Evolutionary conservation across 2,888 invertebrate genomes (phyloP).

Genomic region (Lacanobia wlatinum): DNA sequence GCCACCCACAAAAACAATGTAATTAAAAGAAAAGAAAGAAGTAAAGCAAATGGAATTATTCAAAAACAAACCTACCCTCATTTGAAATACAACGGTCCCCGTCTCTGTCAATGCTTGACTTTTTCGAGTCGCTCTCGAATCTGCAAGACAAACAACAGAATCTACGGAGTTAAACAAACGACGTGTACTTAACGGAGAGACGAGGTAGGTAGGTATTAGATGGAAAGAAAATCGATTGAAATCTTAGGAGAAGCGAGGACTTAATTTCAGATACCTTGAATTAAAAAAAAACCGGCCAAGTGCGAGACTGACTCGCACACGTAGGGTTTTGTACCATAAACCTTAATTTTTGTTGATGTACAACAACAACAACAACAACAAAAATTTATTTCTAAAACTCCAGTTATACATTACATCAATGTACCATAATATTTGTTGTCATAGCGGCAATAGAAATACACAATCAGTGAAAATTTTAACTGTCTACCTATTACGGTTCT

Average conservation of each 20-base stretch:
- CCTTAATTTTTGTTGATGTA: too few relatives aligned
- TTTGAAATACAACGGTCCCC: slow-evolving; percentile 51
- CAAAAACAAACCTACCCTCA: slow-evolving; percentile 54
- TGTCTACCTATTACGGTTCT: too few relatives aligned
- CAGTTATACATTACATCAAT: too few relatives aligned
- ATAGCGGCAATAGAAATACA: too few relatives aligned
- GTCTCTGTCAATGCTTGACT: slow-evolving; percentile 56
- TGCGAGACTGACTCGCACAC: too few relatives aligned
- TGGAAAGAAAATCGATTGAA: slow-evolving; percentile 4
- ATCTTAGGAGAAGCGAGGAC: not conserved
- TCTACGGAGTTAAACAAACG: slow-evolving; percentile 55
- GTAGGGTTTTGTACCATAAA: too few relatives aligned
- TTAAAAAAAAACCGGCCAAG: too few relatives aligned
- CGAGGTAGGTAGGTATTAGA: slow-evolving; percentile 4
- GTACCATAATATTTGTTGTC: too few relatives aligned
- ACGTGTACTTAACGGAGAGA: slow-evolving; percentile 1
- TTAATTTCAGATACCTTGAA: not conserved
- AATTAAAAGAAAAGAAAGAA: slow-evolving; percentile 33
- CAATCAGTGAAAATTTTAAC: too few relatives aligned
- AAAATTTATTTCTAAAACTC: too few relatives aligned
- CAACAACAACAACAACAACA: too few relatives aligned
- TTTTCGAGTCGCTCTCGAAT: slow-evolving; percentile 61
- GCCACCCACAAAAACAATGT: slow-evolving; percentile 22
- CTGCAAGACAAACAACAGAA: slow-evolving; percentile 65
- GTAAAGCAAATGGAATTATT: slow-evolving; percentile 59